Evolutionary conservation across 2,113 vertebrate genomes (phyloP).

Genomic region (Capra hircus): DNA sequence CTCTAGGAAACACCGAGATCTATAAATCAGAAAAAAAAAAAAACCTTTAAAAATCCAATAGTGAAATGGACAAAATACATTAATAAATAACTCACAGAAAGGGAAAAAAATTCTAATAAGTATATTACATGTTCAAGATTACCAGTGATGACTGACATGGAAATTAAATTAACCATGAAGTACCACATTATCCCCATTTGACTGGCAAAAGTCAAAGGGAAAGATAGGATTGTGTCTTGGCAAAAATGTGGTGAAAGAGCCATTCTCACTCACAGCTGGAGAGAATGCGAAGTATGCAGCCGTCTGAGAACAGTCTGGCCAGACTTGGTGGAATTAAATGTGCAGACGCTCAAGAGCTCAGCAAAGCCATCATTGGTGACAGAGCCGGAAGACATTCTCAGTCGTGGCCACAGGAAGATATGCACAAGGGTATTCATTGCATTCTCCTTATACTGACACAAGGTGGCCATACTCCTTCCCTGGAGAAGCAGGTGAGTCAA

Average conservation of each 20-base stretch:
- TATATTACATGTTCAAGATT: not conserved
- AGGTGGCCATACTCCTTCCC: not conserved
- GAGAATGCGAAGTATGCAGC: accelerated
- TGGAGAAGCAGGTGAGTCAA: not conserved
- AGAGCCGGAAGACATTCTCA: not conserved
- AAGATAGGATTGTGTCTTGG: not conserved
- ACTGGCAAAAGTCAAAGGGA: not conserved
- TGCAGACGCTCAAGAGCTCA: not conserved
- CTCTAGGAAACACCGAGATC: not conserved
- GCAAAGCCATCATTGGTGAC: accelerated
- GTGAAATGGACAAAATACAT: not conserved
- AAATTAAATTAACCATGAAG: not conserved
- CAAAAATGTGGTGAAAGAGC: not conserved
- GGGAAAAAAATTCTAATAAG: not conserved
- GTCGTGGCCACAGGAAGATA: not conserved
- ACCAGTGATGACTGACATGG: not conserved
- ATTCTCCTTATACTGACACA: not conserved
- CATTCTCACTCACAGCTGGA: not conserved
- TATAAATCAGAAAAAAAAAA: not conserved
- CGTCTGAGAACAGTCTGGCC: not conserved
- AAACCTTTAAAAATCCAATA: not conserved
- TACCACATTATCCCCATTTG: not conserved
- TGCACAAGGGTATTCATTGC: accelerated
- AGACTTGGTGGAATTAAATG: not conserved
- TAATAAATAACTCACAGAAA: not conserved